Base-by-base conservation (phyloP, 2,888 invertebrate species). In the Helobdella robusta region DNA sequence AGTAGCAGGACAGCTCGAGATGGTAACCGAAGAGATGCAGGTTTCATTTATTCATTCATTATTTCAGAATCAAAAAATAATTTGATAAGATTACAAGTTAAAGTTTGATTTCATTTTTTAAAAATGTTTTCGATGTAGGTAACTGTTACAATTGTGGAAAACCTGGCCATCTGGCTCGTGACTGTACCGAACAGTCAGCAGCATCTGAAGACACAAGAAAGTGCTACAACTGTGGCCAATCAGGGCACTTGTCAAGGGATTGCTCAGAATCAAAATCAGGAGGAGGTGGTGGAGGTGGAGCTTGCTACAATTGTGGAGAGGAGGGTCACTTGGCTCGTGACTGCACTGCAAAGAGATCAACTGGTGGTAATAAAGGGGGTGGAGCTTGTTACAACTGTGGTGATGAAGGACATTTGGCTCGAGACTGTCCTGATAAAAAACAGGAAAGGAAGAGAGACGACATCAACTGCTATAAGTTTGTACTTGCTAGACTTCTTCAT, bases 241-340 rank as follows among this genome's bases (percentile, higher is more conserved):
- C 20, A n/a, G 67, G 58, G 32, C 66, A 66, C 44, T 36, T 66
- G 44, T 23, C 56, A 30, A 32, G 44, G 11, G 56, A 66, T 60
- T 66, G 66, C 28, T 56, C 66, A 8, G 52, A 62, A 32, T 89
- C 83, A 87, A 87, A 48, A 77, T 28, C 56, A 25, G 66, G 64
- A 11, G 35, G 52, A 8, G 46, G 54, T 23, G 40, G 50, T 28
- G 56, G 64, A 28, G 54, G 50, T 28, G 64, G 54, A 8, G 58
- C 58, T 68, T 80, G 81, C 67, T 76, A 80, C 74, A 77, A 76
- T 65, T 81, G 81, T 72, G 80, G 80, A n/a, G 75, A 78, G 62
- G 73, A 74, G 54, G 93, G 93, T 74, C 93, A 93, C 82, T 89
- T 91, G 81, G 91, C 92, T 77, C 86, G 92, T 74, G 93, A 93